phyloP scores from a whole-genome alignment of 2,888 invertebrate species.

The Coleophora flavipennella region DNA sequence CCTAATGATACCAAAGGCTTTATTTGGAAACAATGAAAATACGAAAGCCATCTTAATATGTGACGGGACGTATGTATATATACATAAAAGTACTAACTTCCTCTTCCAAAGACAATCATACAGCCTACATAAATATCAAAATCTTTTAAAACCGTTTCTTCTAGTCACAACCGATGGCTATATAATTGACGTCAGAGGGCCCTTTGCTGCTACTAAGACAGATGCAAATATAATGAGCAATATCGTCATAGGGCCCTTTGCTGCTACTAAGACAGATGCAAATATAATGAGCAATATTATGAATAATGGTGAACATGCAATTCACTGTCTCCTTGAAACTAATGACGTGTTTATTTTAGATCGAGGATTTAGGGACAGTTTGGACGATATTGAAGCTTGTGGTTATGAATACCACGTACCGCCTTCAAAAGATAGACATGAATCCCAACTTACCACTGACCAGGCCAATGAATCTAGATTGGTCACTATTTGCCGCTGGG shows the following conservation, averaged over 20 bases:
- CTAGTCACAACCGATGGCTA: slow-evolving; percentile 10
- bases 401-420: too few species aligned
- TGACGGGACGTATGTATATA: slow-evolving; percentile 7
- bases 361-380: slow-evolving; percentile 2
- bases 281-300: slow-evolving; percentile 4
- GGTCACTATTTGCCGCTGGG: slow-evolving; percentile 13
- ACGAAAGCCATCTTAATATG: slow-evolving; percentile 1
- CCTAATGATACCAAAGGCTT: not conserved
- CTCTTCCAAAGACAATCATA: slow-evolving; percentile 10
- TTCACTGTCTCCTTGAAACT: not conserved
- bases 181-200: slow-evolving; percentile 9
- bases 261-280: slow-evolving; percentile 10
- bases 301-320: not conserved
- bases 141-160: slow-evolving; percentile 13
- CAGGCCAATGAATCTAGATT: slow-evolving; percentile 10
- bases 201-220: slow-evolving; percentile 8
- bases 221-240: slow-evolving; percentile 8
- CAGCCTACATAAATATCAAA: slow-evolving; percentile 11
- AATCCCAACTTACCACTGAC: slow-evolving; percentile 6
- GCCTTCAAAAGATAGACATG: too few species aligned
- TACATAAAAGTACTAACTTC: slow-evolving; percentile 5
- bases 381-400: not conserved
- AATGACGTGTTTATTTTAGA: slow-evolving; percentile 6
- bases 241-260: slow-evolving; percentile 6
- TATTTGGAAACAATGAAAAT: not conserved